Evolutionary conservation across 2,797 vertebrate genomes (phyloP).

Genomic region (Salmo trutta): DNA sequence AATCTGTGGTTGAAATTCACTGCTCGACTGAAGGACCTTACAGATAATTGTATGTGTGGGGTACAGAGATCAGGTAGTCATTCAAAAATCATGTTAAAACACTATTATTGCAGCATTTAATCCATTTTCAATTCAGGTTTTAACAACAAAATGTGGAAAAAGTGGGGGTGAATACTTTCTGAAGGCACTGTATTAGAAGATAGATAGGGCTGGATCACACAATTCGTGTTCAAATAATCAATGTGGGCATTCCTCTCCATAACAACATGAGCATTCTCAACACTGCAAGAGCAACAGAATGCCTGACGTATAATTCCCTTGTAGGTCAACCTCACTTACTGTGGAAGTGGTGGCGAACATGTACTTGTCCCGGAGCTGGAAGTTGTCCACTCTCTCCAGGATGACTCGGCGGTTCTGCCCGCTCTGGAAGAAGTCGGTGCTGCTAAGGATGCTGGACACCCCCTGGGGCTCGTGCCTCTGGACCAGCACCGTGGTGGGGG

Average conservation of each 20-base stretch:
- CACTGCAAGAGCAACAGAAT: neutral
- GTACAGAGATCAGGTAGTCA: too few relatives aligned
- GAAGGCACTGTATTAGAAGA: neutral
- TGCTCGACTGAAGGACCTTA: too few relatives aligned
- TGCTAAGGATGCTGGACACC: conserved; percentile 87
- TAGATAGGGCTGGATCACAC: neutral
- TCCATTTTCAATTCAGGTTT: too few relatives aligned
- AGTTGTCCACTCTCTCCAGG: conserved; percentile 89
- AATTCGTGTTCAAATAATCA: neutral
- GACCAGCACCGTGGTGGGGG: conserved; percentile 85
- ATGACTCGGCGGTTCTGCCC: conserved; percentile 85
- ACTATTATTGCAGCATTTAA: too few relatives aligned
- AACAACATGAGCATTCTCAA: neutral
- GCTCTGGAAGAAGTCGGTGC: conserved; percentile 96
- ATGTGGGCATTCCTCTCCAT: neutral
- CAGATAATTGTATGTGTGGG: too few relatives aligned
- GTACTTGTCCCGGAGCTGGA: conserved; percentile 96
- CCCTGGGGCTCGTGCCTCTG: conserved; percentile 92
- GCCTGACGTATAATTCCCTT: neutral
- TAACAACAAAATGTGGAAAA: too few relatives aligned
- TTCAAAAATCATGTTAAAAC: too few relatives aligned
- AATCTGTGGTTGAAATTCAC: too few relatives aligned
- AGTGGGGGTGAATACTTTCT: too few relatives aligned
- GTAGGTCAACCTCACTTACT: conserved; percentile 70
- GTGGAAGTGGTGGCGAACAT: conserved; percentile 93